Conservation (phyloP, 1,140 invertebrate species). For the Tenebrio molitor region DNA sequence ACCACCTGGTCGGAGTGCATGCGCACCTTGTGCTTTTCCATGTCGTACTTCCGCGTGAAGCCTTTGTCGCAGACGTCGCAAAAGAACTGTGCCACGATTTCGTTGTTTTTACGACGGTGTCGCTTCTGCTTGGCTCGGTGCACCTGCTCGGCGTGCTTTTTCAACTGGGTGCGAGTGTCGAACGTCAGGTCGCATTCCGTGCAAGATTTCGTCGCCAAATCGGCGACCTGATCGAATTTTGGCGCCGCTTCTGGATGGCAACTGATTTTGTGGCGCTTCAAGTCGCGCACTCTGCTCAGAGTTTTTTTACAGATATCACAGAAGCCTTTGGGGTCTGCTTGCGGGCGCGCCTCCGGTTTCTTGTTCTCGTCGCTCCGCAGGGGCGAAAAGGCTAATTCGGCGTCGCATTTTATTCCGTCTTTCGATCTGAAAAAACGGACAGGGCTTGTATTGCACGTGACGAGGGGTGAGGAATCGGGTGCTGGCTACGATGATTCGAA, state of each 20-base stretch:
- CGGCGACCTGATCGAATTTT: background rate
- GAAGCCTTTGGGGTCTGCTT: background rate
- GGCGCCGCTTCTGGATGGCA: conserved; percentile 17
- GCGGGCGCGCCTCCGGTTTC: background rate
- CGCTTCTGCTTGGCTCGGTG: conserved; percentile 55
- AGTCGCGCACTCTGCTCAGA: conserved; percentile 42
- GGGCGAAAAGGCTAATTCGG: no score
- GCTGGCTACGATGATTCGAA: no score
- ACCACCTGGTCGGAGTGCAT: conserved; percentile 58
- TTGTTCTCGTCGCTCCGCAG: background rate
- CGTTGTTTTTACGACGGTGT: conserved; percentile 50
- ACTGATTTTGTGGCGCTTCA: conserved; percentile 41
- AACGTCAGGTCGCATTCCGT: conserved; percentile 45
- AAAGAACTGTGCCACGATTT: conserved; percentile 50
- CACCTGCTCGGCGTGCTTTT: conserved; percentile 60
- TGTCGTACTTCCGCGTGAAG: conserved; percentile 60
- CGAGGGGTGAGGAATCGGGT: no score
- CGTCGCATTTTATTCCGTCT: background rate
- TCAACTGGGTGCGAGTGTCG: conserved; percentile 51
- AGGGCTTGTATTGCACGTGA: background rate
- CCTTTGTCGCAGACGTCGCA: conserved; percentile 59
- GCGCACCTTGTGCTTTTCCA: conserved; percentile 55
- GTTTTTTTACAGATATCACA: conserved; percentile 51
- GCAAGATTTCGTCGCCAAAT: conserved; percentile 10
- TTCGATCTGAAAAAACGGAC: conserved; percentile 14